Evolutionary conservation across 1,140 invertebrate species (phyloP), one percentile per base, ranked within the genome.

Genomic region (Aphis craccivora): DNA sequence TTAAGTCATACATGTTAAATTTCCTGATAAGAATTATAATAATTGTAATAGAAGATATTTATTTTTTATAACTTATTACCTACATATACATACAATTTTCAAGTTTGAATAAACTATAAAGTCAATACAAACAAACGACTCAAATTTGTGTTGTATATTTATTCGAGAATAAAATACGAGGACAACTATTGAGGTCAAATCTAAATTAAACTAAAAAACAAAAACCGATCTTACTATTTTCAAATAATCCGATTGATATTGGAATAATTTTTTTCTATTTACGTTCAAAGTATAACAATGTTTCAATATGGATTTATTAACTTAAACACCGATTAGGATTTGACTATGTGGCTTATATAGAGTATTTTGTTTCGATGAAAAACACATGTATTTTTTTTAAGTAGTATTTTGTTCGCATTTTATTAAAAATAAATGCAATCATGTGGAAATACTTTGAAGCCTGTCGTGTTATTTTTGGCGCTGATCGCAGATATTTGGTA

Each of bases 351-450:
- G n/a, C 4, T n/a, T 2, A 9, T 45, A 51, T 0, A 48, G 4
- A 11, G 30, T 18, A 11, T n/a, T 67, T 67, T 67, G 25, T 67
- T n/a, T 67, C 60, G 9, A 14, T 60, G 0, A 9, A 30, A 30
- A 60, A 60, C 55, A 60, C 55, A 30, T 67, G 60, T 67, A 67
- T 67, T 67, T 67, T 67, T 67, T 67, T 67, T n/a, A 67, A n/a
- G 60, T 14, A 67, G 60, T 60, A 67, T 30, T 67, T 67, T 67
- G 55, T 67, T 67, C 11, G 11, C 18, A 76, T 76, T 76, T n/a
- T 76, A 76, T 76, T 76, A 76, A 76, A 76, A 76, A 76, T 76
- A 76, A n/a, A 76, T n/a, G 30, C n/a, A n/a, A 76, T 76, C 60
- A 9, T n/a, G 11, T n/a, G 60, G 60, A 76, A 76, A 11, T 18